phyloP scores from a whole-genome alignment of 2,113 vertebrate genomes.

The Macquaria ambigua region DNA sequence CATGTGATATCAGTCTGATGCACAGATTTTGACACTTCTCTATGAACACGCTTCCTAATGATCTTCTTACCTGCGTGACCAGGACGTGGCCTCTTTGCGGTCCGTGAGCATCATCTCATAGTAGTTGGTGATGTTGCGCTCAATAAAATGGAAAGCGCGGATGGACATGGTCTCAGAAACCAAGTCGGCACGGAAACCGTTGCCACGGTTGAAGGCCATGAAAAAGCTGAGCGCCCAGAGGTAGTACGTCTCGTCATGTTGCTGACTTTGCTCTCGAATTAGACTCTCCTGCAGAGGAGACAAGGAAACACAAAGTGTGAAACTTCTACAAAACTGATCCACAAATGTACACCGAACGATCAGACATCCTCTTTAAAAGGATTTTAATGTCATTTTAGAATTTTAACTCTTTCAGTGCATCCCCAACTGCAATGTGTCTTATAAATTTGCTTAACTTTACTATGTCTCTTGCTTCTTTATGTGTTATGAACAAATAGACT shows the following conservation, averaged over 20 bases:
- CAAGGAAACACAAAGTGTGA: not conserved
- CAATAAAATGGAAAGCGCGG: slow-evolving; percentile 94
- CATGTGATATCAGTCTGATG: not conserved
- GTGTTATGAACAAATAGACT: not conserved
- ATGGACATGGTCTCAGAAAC: slow-evolving; percentile 95
- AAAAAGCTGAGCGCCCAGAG: slow-evolving; percentile 96
- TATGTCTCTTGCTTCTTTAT: not conserved
- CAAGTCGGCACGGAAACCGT: slow-evolving; percentile 89
- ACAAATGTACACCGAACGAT: not conserved
- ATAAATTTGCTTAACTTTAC: not conserved
- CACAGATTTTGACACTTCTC: not conserved
- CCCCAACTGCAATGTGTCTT: not conserved
- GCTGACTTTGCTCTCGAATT: slow-evolving; percentile 91
- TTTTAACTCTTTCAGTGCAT: not conserved
- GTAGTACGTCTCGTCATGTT: slow-evolving; percentile 97
- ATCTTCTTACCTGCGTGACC: slow-evolving; percentile 89
- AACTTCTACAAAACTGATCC: not conserved
- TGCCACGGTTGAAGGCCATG: slow-evolving; percentile 95
- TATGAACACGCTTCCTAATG: not conserved
- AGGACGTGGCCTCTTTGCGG: slow-evolving; percentile 91
- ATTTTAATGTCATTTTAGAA: not conserved
- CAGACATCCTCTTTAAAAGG: not conserved
- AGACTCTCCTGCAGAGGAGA: slow-evolving; percentile 87
- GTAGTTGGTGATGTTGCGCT: slow-evolving; percentile 94
- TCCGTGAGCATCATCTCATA: slow-evolving; percentile 98